A percentile compares a stretch with the other conserved stretches of the same genome.
These are phyloP conservation scores for Brachionus koreanus DNA, from an alignment of 1,140 invertebrate genomes.

Conservation along the genomic window DNA sequence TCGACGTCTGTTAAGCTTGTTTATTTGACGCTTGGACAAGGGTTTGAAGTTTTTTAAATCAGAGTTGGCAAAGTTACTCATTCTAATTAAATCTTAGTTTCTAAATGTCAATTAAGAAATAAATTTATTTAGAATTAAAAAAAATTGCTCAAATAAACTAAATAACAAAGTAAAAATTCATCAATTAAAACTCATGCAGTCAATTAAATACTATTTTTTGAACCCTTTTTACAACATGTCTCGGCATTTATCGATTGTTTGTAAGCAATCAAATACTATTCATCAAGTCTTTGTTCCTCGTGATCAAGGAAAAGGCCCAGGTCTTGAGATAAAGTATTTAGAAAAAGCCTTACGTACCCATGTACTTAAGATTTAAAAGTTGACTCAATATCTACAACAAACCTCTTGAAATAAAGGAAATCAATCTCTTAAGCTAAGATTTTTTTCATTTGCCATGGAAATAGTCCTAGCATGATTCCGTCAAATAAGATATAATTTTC, in stretches of 20 bases:
- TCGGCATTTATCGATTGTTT: not conserved
- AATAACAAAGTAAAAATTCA: not conserved
- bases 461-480: not conserved
- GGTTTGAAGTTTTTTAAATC: slow-evolving; percentile 12
- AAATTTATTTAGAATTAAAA: not conserved
- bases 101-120: not conserved
- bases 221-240: not conserved
- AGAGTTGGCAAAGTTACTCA: not conserved
- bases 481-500: not conserved
- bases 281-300: not conserved
- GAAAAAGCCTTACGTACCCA: not conserved
- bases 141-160: not conserved
- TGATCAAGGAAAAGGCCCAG: not conserved
- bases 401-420: not conserved
- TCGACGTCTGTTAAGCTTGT: not conserved
- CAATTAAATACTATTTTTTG: not conserved
- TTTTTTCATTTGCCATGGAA: not conserved
- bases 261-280: not conserved
- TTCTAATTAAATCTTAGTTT: not conserved
- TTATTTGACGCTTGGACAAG: slow-evolving; percentile 17
- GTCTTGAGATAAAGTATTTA: not conserved
- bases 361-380: not conserved
- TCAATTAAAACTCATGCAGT: not conserved
- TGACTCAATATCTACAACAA: not conserved
- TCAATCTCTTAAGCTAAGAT: not conserved